Evolutionary conservation across 2,888 invertebrate genomes (phyloP).

Genomic region (Polyploca ridens): DNA sequence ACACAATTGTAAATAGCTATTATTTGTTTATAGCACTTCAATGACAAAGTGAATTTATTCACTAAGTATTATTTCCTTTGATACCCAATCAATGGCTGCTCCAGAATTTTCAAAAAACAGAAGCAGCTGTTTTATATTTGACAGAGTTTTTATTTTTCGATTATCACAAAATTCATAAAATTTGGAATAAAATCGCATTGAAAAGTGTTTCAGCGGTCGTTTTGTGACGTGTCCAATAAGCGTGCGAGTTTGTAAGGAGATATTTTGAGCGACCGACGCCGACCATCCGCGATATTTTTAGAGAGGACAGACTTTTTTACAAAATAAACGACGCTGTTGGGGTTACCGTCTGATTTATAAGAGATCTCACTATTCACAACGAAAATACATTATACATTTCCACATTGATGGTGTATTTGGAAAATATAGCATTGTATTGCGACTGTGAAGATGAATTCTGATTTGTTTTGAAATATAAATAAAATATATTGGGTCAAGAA

Average conservation of each 20-base stretch:
- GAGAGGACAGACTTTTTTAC: conserved; percentile 79
- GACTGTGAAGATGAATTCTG: background rate
- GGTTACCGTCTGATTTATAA: conserved; percentile 68
- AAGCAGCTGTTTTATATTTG: background rate
- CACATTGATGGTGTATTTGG: background rate
- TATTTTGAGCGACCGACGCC: conserved; percentile 73
- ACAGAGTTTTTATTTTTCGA: background rate
- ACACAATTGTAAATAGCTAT: background rate
- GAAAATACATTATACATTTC: conserved; percentile 16
- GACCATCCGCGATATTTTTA: conserved; percentile 76
- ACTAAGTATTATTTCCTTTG: background rate
- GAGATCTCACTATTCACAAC: conserved; percentile 35
- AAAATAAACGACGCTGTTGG: conserved; percentile 76
- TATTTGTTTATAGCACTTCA: background rate
- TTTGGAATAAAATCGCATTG: conserved; percentile 28
- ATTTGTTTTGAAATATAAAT: background rate
- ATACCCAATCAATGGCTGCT: background rate
- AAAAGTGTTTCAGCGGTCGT: conserved; percentile 37
- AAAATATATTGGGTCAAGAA: background rate
- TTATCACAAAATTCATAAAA: conserved; percentile 18
- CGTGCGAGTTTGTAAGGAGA: conserved; percentile 57
- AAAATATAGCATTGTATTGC: background rate
- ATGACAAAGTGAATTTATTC: background rate
- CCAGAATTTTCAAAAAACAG: background rate
- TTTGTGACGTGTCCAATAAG: conserved; percentile 57